Base-by-base conservation (phyloP, 2,113 vertebrate genomes). In the Bos indicus region DNA sequence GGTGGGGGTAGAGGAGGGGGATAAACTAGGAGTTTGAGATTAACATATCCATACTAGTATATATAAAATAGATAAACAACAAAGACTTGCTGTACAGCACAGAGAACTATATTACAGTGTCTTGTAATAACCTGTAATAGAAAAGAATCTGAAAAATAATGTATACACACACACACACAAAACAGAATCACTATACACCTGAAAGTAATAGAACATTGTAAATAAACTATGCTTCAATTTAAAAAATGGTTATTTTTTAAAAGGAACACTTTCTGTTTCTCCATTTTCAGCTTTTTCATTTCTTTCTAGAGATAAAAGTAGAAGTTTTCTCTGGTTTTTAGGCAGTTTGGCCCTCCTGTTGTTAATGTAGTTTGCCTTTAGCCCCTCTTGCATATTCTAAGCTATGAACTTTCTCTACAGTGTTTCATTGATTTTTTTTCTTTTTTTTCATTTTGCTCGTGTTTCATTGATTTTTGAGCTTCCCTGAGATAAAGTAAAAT, bases 401-500 rank as follows among this genome's bases (percentile, higher is more conserved):
- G 8, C 54, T 52, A 0, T 93, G 77, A 80, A 80, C 13, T 91
- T 97, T 91, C 13, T 93, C 17, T 82, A 21, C 36, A 90, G 2
- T 96, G 52, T 97, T 92, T 95, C 33, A 46, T 74, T 98, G 62
- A 91, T 74, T 25, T 25, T 74, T 40, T 13, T 30, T 30, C 3
- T 62, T 14, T 30, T 30, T 62, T 62, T 62, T 30, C 28, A 62
- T 77, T 74, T 43, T 77, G 71, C 36, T 43, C 43, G 71, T 77
- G 40, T 43, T 77, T 77, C 71, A 77, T 43, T 77, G 23, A 77
- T 43, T 78, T 95, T 95, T 80, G 88, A 94, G 30, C 83, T 95
- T 93, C 48, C 12, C 48, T 92, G 33, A 90, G 57, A 74, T 25
- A 87, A 84, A 92, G 26, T 91, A 67, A 96, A 94, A 90, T 92